A percentile compares a stretch with the other conserved stretches of the same genome.
Evolutionary conservation across 2,888 invertebrate species (phyloP).

Genomic region (Macroteleia sp.): DNA sequence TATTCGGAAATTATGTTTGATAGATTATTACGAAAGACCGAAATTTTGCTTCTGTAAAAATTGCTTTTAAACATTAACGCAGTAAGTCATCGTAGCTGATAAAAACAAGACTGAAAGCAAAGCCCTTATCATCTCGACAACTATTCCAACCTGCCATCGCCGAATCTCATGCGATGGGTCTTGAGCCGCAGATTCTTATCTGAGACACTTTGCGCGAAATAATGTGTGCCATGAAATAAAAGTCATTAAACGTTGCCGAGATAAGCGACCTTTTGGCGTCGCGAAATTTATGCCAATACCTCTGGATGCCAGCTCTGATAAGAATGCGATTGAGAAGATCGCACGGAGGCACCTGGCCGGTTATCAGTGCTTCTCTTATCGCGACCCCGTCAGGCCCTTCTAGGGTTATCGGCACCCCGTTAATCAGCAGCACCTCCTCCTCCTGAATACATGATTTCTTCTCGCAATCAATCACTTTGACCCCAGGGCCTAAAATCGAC

Average conservation of each 20-base stretch:
- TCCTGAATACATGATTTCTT: constrained; percentile 89
- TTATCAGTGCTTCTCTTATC: constrained; percentile 88
- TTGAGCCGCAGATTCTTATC: constrained; percentile 18
- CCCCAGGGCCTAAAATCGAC: constrained; percentile 89
- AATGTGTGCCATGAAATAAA: constrained; percentile 35
- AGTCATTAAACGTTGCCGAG: constrained; percentile 17
- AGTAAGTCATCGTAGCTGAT: background rate
- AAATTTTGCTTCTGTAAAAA: too few relatives aligned
- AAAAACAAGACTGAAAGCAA: constrained; percentile 1
- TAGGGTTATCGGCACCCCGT: constrained; percentile 88
- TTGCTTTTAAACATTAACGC: too few relatives aligned
- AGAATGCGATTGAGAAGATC: constrained; percentile 89
- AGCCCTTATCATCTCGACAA: constrained; percentile 3
- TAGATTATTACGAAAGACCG: too few relatives aligned
- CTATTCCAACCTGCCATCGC: constrained; percentile 9
- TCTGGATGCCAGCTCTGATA: constrained; percentile 87
- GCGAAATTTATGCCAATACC: constrained; percentile 72
- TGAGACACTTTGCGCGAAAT: constrained; percentile 11
- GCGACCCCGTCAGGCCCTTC: constrained; percentile 89
- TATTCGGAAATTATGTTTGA: too few relatives aligned
- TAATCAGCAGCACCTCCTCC: constrained; percentile 89
- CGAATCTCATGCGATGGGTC: constrained; percentile 5
- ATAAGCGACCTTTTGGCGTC: constrained; percentile 32
- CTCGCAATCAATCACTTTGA: constrained; percentile 89
- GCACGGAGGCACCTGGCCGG: constrained; percentile 89